These are phyloP conservation scores for Rhynchonycteris naso DNA, from an alignment of 2,797 vertebrate genomes.

Conservation along the genomic window DNA sequence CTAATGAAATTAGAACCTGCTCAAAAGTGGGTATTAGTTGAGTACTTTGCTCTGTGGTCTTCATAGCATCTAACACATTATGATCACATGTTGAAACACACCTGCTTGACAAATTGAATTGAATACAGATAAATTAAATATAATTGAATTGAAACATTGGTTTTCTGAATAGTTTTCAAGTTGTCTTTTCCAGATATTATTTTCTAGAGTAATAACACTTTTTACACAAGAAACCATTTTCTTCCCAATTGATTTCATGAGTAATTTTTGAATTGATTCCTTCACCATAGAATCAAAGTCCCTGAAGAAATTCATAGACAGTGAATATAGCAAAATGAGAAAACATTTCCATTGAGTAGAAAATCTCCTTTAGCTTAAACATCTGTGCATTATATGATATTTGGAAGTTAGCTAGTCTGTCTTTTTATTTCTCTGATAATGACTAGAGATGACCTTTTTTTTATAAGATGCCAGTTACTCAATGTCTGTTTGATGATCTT, in stretches of 20 bases:
- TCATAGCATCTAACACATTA: not conserved
- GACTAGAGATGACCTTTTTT: not conserved
- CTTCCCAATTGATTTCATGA: not conserved
- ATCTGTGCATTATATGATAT: not conserved
- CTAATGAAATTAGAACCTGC: not conserved
- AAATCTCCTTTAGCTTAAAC: constrained; percentile 35
- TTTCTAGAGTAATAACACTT: constrained; percentile 26
- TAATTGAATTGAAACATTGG: not conserved
- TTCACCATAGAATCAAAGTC: constrained; percentile 19
- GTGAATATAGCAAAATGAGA: constrained; percentile 2
- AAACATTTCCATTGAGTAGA: constrained; percentile 46
- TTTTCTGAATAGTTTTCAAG: not conserved
- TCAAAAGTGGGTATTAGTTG: not conserved
- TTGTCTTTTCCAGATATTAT: not conserved
- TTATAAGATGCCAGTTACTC: constrained; percentile 10
- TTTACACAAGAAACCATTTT: constrained; percentile 24
- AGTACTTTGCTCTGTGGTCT: not conserved
- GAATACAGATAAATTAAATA: not conserved
- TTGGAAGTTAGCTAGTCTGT: constrained; percentile 30
- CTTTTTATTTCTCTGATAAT: constrained; percentile 42
- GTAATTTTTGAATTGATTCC: constrained; percentile 35
- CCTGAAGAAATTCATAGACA: constrained; percentile 41
- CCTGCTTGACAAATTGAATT: not conserved
- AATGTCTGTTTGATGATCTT: constrained; percentile 38
- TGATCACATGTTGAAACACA: not conserved